Evolutionary conservation across 1,140 invertebrate species (phyloP).

Genomic region (Neodiprion lecontei): DNA sequence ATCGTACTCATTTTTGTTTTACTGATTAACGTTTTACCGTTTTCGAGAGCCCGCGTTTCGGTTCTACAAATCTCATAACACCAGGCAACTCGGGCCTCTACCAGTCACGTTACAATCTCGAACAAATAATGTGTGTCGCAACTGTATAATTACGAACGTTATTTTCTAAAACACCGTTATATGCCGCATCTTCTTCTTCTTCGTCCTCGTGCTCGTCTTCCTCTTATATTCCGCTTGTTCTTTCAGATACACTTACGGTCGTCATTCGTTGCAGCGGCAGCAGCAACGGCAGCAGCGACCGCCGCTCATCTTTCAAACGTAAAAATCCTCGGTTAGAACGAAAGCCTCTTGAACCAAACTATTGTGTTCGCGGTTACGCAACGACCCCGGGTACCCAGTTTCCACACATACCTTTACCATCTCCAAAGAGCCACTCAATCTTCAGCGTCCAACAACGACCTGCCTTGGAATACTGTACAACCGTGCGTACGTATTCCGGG

Average conservation of each 20-base stretch:
- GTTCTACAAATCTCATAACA: slow-evolving; percentile 26
- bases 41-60: slow-evolving; percentile 25
- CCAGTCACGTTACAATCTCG: slow-evolving; percentile 40
- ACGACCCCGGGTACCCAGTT: background rate
- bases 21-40: slow-evolving; percentile 41
- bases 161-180: slow-evolving; percentile 45
- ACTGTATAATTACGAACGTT: slow-evolving; percentile 51
- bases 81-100: background rate
- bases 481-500: too few relatives aligned
- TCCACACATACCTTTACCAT: background rate
- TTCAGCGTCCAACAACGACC: background rate
- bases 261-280: background rate
- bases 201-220: too few relatives aligned
- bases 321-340: background rate
- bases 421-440: background rate
- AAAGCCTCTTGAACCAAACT: background rate
- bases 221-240: background rate
- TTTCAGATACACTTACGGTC: background rate
- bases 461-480: background rate
- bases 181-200: background rate
- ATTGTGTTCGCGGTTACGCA: background rate
- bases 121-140: slow-evolving; percentile 49
- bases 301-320: background rate
- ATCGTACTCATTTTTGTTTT: background rate
- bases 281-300: background rate